These are phyloP conservation scores for Cossypha niveicapilla DNA, from an alignment of 2,797 vertebrate species.

Conservation along the genomic window DNA sequence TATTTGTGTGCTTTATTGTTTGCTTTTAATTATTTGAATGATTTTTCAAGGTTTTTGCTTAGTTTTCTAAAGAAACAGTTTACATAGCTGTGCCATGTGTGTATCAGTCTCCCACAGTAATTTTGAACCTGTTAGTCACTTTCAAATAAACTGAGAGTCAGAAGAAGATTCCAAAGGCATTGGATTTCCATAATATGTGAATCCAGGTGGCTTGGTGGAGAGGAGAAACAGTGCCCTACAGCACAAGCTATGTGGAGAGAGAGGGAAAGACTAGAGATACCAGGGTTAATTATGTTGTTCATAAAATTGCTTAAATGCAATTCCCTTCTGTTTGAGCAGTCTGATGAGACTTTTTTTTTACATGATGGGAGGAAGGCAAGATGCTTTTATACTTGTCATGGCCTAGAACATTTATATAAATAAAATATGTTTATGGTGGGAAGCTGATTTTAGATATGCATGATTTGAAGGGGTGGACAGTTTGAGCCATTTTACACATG, in stretches of 20 bases:
- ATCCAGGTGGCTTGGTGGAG: neutral
- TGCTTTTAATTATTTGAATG: neutral
- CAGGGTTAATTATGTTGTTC: neutral
- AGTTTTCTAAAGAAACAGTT: neutral
- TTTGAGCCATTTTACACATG: neutral
- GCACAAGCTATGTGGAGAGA: neutral
- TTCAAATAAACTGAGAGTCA: neutral
- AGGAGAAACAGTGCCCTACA: neutral
- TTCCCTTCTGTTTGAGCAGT: neutral
- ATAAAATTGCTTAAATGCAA: neutral
- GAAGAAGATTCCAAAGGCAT: neutral
- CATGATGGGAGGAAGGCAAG: neutral
- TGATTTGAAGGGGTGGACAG: neutral
- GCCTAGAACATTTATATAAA: neutral
- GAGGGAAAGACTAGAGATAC: neutral
- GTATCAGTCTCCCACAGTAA: neutral
- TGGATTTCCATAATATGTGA: neutral
- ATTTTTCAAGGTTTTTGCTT: neutral
- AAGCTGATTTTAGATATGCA: neutral
- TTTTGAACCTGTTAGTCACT: neutral
- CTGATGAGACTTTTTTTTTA: neutral
- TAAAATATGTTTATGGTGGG: neutral
- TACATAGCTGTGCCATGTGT: neutral
- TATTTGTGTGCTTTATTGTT: neutral
- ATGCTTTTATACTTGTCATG: neutral